A percentile compares a stretch with the other conserved stretches of the same genome.
Conservation (phyloP, 1,140 invertebrate genomes). For the Diorhabda carinulata region DNA sequence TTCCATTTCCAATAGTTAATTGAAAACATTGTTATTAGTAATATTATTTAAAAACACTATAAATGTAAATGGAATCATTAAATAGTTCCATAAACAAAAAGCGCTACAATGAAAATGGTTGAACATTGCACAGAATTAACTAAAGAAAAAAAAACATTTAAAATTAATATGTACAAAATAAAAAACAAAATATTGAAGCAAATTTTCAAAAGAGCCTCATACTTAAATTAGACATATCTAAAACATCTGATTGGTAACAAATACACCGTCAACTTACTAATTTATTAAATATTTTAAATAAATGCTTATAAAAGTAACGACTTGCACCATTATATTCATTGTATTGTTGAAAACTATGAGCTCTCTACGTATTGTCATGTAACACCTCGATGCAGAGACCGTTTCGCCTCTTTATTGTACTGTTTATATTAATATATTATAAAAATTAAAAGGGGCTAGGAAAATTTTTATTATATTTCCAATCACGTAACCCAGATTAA, state of each 20-base stretch:
- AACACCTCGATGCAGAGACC: constrained; percentile 42
- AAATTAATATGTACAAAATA: too few species aligned
- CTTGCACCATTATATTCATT: constrained; percentile 49
- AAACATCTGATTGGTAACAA: constrained; percentile 40
- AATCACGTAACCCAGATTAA: too few species aligned
- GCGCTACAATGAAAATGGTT: too few species aligned
- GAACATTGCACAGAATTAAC: too few species aligned
- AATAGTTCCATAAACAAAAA: too few species aligned
- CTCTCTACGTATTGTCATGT: constrained; percentile 47
- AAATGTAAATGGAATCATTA: too few species aligned
- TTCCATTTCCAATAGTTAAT: too few species aligned
- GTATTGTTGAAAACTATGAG: constrained; percentile 47
- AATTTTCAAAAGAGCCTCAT: not conserved
- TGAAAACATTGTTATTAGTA: too few species aligned
- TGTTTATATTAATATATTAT: constrained; percentile 27
- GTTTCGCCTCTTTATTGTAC: constrained; percentile 41
- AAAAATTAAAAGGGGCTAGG: not conserved
- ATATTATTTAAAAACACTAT: too few species aligned
- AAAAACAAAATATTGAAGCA: not conserved
- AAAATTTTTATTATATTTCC: not conserved
- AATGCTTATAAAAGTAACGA: constrained; percentile 46
- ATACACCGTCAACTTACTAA: constrained; percentile 39
- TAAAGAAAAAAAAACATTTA: too few species aligned
- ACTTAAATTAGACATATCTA: constrained; percentile 35
- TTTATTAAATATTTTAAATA: constrained; percentile 32